Conservation (phyloP, 2,113 vertebrate genomes). For the Lontra canadensis region DNA sequence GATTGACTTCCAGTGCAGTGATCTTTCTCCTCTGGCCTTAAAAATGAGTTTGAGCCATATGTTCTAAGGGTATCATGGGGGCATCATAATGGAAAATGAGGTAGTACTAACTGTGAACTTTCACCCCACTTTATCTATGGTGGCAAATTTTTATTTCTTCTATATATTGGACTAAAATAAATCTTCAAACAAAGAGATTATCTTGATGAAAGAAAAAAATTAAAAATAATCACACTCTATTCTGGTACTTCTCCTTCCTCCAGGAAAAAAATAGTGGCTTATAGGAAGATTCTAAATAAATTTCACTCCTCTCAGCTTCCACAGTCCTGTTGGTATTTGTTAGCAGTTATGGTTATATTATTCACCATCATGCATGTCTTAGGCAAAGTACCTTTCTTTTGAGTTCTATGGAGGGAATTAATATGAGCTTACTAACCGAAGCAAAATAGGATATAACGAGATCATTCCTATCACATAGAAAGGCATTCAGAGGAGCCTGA, state of each 20-base stretch:
- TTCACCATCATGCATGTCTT: background rate
- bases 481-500: background rate
- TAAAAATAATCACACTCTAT: background rate
- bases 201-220: background rate
- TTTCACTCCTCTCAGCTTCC: background rate
- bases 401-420: background rate
- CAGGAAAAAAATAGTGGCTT: background rate
- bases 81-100: background rate
- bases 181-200: background rate
- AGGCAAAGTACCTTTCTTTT: background rate
- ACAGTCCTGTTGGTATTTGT: background rate
- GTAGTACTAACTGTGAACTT: background rate
- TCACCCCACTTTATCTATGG: background rate
- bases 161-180: slow-evolving; percentile 28
- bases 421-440: background rate
- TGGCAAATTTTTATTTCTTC: background rate
- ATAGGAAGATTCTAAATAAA: background rate
- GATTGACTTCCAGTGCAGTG: background rate
- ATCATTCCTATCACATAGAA: background rate
- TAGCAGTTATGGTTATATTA: background rate
- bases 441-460: background rate
- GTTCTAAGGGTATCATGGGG: background rate
- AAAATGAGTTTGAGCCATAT: background rate
- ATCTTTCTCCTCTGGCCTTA: slow-evolving; percentile 4
- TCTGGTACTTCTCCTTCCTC: background rate